A percentile compares a stretch with the other conserved stretches of the same genome.
Evolutionary conservation across 2,113 vertebrate genomes (phyloP).

Genomic region (Xyrauchen texanus): DNA sequence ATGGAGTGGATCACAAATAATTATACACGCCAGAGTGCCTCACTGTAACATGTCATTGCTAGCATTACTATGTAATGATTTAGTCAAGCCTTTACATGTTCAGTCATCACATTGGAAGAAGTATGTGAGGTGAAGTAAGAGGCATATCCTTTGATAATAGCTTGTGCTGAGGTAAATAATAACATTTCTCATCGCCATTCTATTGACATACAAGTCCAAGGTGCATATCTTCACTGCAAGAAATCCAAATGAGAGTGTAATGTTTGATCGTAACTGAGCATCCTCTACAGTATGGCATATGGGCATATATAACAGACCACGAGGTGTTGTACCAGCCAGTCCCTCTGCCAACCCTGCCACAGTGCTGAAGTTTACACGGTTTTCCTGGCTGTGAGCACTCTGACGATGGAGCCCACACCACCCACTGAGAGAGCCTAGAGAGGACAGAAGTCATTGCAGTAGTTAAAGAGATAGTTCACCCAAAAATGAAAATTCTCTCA

Average conservation of each 20-base stretch:
- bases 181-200: constrained; percentile 8
- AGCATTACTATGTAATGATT: background rate
- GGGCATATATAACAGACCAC: constrained; percentile 39
- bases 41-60: background rate
- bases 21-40: background rate
- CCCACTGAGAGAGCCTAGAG: constrained; percentile 89
- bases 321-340: constrained; percentile 50
- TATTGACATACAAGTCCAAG: constrained; percentile 23
- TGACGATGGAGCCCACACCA: constrained; percentile 93
- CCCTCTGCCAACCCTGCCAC: constrained; percentile 43
- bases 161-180: constrained; percentile 28
- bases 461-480: background rate
- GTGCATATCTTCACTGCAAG: constrained; percentile 21
- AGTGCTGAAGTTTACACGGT: constrained; percentile 77
- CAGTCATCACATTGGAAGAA: background rate
- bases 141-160: constrained; percentile 31
- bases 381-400: constrained; percentile 94
- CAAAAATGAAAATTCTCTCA: background rate
- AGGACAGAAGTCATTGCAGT: background rate
- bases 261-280: constrained; percentile 19
- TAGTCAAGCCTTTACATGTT: background rate
- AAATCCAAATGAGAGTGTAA: constrained; percentile 32
- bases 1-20: too few species aligned
- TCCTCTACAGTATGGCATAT: constrained; percentile 51
- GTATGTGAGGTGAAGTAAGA: background rate